These are phyloP conservation scores for Calliopum simillimum DNA, from an alignment of 2,888 invertebrate species.

Conservation along the genomic window DNA sequence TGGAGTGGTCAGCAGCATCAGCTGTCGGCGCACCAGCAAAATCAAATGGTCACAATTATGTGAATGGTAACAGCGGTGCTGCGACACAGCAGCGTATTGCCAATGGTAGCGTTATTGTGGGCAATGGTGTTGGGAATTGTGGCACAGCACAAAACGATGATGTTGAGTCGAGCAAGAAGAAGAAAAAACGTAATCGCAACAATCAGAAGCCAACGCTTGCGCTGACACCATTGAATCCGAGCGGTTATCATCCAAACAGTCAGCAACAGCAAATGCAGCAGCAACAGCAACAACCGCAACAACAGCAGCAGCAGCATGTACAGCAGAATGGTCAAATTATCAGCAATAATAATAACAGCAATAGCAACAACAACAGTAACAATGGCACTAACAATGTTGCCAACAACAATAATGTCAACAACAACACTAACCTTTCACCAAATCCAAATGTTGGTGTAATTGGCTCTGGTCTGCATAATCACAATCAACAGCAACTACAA, in stretches of 20 bases:
- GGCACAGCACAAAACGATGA: conserved; percentile 65
- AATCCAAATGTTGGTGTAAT: conserved; percentile 63
- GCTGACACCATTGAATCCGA: conserved; percentile 69
- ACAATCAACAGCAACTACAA: conserved; percentile 44
- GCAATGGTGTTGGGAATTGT: conserved; percentile 45
- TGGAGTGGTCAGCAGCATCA: conserved; percentile 86
- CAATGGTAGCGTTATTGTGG: conserved; percentile 26
- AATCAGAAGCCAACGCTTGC: conserved; percentile 74
- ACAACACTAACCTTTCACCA: conserved; percentile 47
- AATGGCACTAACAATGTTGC: conserved; percentile 31
- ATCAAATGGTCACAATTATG: conserved; percentile 37
- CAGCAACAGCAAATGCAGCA: conserved; percentile 48
- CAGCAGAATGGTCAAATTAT: conserved; percentile 35
- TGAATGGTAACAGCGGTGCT: conserved; percentile 41
- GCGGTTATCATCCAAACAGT: conserved; percentile 60
- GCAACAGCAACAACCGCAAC: conserved; percentile 40
- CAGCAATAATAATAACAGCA: conserved; percentile 33
- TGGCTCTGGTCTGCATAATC: conserved; percentile 59
- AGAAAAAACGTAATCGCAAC: conserved; percentile 77
- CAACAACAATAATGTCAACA: conserved; percentile 42
- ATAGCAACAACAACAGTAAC: conserved; percentile 31
- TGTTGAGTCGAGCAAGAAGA: conserved; percentile 72
- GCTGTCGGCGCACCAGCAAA: conserved; percentile 22
- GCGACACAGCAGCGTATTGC: conserved; percentile 30
- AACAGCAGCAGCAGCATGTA: conserved; percentile 34